Percentiles rank a stretch among this genome's conserved stretches.
These are phyloP conservation scores for Rotaria magnacalcarata DNA, from an alignment of 2,888 invertebrate species.

Conservation along the genomic window DNA sequence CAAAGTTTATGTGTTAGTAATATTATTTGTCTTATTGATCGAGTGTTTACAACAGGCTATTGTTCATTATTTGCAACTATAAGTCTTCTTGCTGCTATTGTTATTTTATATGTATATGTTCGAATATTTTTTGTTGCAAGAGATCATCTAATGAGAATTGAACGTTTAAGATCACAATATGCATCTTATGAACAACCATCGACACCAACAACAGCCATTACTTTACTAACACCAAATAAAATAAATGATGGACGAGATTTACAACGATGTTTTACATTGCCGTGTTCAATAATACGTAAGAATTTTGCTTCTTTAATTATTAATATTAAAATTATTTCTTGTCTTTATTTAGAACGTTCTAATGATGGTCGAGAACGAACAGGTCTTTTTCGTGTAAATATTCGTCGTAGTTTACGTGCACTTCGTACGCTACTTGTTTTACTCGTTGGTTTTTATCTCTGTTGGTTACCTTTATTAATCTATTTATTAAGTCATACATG, in stretches of 20 bases:
- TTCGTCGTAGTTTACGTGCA: slow-evolving; percentile 28
- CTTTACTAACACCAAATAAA: not conserved
- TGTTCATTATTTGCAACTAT: slow-evolving; percentile 39
- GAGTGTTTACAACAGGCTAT: slow-evolving; percentile 40
- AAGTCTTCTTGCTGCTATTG: slow-evolving; percentile 30
- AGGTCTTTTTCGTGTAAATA: slow-evolving; percentile 2
- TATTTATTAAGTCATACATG: slow-evolving; percentile 41
- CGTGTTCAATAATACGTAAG: not conserved
- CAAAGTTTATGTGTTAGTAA: not conserved
- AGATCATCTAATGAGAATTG: slow-evolving; percentile 40
- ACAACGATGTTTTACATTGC: not conserved
- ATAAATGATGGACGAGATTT: not conserved
- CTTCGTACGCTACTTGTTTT: slow-evolving; percentile 40
- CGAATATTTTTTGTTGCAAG: slow-evolving; percentile 41
- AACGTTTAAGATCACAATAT: not conserved
- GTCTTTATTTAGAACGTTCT: not conserved
- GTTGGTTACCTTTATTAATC: slow-evolving; percentile 40
- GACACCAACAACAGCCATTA: not conserved
- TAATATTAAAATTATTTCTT: no score
- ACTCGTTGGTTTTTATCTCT: slow-evolving; percentile 38
- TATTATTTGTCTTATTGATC: slow-evolving; percentile 36
- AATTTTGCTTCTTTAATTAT: not conserved
- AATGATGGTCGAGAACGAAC: slow-evolving; percentile 5
- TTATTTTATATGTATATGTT: slow-evolving; percentile 39
- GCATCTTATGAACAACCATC: not conserved